Conservation (phyloP, 2,113 vertebrate genomes). For the Paratilapia polleni region DNA sequence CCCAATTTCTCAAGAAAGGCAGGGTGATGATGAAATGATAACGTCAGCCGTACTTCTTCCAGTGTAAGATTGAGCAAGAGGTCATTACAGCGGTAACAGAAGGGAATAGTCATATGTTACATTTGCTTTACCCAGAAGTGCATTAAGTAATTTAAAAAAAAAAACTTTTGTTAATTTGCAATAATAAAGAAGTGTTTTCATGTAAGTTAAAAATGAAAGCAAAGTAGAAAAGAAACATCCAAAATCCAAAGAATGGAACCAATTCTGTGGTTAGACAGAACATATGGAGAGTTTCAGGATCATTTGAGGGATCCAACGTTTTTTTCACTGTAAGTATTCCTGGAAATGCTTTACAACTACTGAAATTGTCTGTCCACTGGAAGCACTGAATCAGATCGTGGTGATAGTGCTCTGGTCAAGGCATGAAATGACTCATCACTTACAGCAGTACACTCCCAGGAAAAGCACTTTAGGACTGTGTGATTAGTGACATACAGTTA, state of each 20-base stretch:
- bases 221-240: conserved; percentile 9
- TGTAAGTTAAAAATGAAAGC: not conserved
- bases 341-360: conserved; percentile 50
- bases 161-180: not conserved
- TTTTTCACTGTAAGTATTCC: conserved; percentile 21
- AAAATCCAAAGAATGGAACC: not conserved
- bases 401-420: conserved; percentile 43
- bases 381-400: conserved; percentile 36
- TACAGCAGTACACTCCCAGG: conserved; percentile 49
- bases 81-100: not conserved
- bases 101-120: not conserved
- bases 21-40: conserved; percentile 26
- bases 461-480: conserved; percentile 44
- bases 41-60: conserved; percentile 19
- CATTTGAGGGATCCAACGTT: not conserved
- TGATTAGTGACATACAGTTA: conserved; percentile 25
- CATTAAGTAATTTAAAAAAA: not conserved
- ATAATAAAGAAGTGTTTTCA: not conserved
- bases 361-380: conserved; percentile 45
- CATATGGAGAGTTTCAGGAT: not conserved
- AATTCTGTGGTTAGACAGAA: conserved; percentile 4
- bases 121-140: not conserved
- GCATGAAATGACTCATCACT: conserved; percentile 62
- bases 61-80: conserved; percentile 50
- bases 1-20: conserved; percentile 51